Evolutionary conservation across 2,797 vertebrate genomes (phyloP).

Genomic region (Galagoides demidoff): DNA sequence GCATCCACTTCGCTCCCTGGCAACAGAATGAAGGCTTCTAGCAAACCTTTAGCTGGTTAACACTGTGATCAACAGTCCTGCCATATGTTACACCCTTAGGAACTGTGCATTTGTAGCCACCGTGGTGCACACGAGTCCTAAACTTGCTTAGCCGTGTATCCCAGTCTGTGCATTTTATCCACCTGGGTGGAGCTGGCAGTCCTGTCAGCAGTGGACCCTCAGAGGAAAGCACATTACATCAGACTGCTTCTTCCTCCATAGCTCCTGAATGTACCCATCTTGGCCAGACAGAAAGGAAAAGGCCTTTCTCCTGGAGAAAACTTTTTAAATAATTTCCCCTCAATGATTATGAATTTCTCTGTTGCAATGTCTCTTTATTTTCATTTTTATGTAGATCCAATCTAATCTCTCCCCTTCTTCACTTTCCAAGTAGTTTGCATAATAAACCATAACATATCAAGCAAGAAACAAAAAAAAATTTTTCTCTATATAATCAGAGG

Average conservation of each 20-base stretch:
- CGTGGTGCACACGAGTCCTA: conserved; percentile 92
- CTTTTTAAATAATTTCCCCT: conserved; percentile 23
- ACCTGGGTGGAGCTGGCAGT: conserved; percentile 90
- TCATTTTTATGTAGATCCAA: conserved; percentile 21
- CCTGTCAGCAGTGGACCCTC: not conserved
- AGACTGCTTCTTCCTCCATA: conserved; percentile 97
- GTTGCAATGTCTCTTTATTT: not conserved
- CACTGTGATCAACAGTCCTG: conserved; percentile 95
- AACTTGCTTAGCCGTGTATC: conserved; percentile 92
- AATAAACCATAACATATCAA: conserved; percentile 35
- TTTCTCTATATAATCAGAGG: not conserved
- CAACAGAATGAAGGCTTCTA: conserved; percentile 93
- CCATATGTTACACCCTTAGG: conserved; percentile 96
- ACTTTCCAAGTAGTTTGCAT: not conserved
- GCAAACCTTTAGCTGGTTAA: conserved; percentile 95
- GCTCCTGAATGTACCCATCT: conserved; percentile 97
- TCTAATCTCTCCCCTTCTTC: not conserved
- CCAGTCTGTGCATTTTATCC: conserved; percentile 94
- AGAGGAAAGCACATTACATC: conserved; percentile 90
- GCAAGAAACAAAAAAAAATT: conserved; percentile 42
- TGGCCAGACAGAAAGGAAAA: conserved; percentile 52
- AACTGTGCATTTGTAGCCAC: conserved; percentile 93
- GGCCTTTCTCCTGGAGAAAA: not conserved
- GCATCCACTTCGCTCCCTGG: conserved; percentile 88
- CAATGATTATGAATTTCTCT: conserved; percentile 45